Evolutionary conservation across 2,797 vertebrate genomes (phyloP), one percentile per base, ranked within the genome.

Genomic region (Sebastes diaconus): DNA sequence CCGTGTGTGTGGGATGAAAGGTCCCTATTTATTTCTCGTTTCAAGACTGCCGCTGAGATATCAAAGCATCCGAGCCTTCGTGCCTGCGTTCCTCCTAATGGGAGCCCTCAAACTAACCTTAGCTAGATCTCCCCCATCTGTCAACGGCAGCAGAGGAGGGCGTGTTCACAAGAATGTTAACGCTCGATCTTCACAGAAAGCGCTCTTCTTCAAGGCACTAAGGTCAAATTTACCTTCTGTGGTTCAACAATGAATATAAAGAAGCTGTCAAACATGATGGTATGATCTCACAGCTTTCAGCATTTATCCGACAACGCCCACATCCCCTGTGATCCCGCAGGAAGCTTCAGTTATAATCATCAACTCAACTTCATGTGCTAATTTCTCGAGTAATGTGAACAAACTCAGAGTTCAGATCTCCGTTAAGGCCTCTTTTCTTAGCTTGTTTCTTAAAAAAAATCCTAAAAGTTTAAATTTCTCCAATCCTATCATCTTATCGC

Each of bases 81-180:
- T 80, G 68, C 67, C 32, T 16, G 54, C 24, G 1, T 69, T 59
- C 70, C 68, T 87, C 84, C 64, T 88, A 89, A 91, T 85, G 81
- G 85, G 81, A 87, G 81, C 67, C 80, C 84, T 88, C 80, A 64
- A 76, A 87, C 81, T 83, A 82, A 84, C 81, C 80, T 79, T 10
- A 64, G 65, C 77, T 11, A 16, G 64, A 80, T 74, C 85, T 79
- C 61, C 77, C 77, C 76, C 80, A 90, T 93, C 92, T 88, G 83
- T 89, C 86, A 91, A 55, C 42, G 24, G 71, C 57, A 70, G 81
- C 73, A 78, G 70, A 81, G 22, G 77, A 89, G 87, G 79, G 65
- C 55, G 81, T 59, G 83, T 83, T 78, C 59, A 52, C 73, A 61
- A 73, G 52, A 63, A 14, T 13, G 50, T 65, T 89, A 60, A 50